A percentile compares a stretch with the other conserved stretches of the same genome.
phyloP scores from a whole-genome alignment of 2,888 invertebrate genomes.

The Cosmopolites sordidus region DNA sequence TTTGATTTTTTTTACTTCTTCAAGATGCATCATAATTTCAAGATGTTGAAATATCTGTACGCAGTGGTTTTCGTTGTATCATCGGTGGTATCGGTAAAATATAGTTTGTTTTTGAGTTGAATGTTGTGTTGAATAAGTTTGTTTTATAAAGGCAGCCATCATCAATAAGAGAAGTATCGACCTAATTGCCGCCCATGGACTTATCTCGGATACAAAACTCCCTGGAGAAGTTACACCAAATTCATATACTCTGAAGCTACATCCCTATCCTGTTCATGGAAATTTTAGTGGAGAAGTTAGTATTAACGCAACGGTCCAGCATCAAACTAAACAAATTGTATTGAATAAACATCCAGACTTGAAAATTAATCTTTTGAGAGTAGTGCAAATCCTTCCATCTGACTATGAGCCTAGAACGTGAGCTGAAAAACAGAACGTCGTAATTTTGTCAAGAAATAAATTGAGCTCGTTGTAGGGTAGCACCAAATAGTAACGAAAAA shows the following conservation, averaged over 20 bases:
- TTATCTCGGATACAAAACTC: constrained; percentile 61
- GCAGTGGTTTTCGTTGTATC: background rate
- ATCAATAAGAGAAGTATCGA: constrained; percentile 58
- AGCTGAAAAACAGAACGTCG: background rate
- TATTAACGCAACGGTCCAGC: constrained; percentile 65
- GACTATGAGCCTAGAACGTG: constrained; percentile 34
- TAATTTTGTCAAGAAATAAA: background rate
- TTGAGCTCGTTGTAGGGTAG: background rate
- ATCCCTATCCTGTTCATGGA: constrained; percentile 62
- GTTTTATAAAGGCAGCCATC: constrained; percentile 2
- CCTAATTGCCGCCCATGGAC: constrained; percentile 62
- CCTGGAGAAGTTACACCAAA: constrained; percentile 61
- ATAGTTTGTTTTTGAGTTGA: background rate
- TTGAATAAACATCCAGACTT: constrained; percentile 65
- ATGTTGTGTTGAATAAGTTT: background rate
- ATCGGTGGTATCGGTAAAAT: constrained; percentile 2
- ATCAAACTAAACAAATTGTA: constrained; percentile 58
- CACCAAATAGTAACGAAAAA: background rate
- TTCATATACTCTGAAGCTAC: constrained; percentile 62
- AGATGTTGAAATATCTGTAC: background rate
- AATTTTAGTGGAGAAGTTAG: constrained; percentile 64
- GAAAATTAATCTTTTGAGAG: constrained; percentile 50
- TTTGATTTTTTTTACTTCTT: too few species aligned
- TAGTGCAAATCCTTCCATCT: constrained; percentile 33
- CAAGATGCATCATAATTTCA: background rate